Conservation (phyloP, 2,113 vertebrate genomes). For the Pterocles burchelli region DNA sequence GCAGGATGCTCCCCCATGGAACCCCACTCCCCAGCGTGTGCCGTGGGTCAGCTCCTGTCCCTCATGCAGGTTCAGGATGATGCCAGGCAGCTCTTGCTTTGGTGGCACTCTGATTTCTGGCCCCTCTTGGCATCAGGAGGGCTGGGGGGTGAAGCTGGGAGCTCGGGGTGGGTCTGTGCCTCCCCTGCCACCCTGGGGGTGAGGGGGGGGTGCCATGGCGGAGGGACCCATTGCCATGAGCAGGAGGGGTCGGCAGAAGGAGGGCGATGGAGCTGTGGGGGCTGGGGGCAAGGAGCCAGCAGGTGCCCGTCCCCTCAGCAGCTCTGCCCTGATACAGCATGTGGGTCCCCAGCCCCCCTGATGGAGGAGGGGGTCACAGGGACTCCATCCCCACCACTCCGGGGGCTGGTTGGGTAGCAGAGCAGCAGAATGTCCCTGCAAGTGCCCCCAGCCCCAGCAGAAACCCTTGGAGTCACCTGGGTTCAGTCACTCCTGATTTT, state of each 20-base stretch:
- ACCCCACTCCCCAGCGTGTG: background rate
- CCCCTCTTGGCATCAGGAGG: background rate
- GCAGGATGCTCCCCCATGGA: background rate
- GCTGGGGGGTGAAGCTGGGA: rapidly evolving
- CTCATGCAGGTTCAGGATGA: rapidly evolving
- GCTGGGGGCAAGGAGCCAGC: constrained; percentile 25
- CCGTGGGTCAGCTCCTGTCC: rapidly evolving
- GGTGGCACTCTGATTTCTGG: background rate
- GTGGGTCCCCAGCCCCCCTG: background rate
- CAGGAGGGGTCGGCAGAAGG: background rate
- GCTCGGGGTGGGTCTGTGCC: background rate
- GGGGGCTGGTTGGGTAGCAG: background rate
- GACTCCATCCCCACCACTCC: rapidly evolving
- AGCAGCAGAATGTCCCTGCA: rapidly evolving
- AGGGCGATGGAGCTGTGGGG: background rate
- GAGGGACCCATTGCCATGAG: background rate
- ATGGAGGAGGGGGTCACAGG: rapidly evolving
- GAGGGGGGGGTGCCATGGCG: background rate
- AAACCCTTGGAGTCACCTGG: rapidly evolving
- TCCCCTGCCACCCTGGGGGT: no score
- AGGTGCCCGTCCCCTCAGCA: background rate
- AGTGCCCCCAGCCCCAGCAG: no score
- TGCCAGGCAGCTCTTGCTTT: background rate
- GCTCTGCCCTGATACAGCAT: background rate
- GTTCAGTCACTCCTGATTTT: no score